phyloP scores from a whole-genome alignment of 1,140 invertebrate species.

The Eufriesea mexicana region DNA sequence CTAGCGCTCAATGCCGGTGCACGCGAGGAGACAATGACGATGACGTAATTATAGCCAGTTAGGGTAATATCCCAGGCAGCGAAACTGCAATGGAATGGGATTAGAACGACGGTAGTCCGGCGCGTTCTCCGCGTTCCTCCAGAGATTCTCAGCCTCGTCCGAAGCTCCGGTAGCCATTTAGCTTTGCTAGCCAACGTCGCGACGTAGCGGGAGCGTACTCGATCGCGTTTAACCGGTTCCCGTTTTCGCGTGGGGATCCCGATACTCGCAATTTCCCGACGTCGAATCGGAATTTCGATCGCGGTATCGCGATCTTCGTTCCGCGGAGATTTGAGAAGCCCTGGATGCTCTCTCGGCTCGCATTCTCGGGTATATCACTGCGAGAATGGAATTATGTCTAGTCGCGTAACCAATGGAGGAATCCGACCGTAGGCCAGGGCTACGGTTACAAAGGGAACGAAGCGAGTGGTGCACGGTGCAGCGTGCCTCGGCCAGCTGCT shows the following conservation, averaged over 20 bases:
- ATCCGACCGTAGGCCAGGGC: slow-evolving; percentile 33
- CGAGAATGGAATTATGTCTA: slow-evolving; percentile 43
- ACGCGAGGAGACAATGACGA: slow-evolving; percentile 75
- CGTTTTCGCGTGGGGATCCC: too few relatives aligned
- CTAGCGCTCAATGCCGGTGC: slow-evolving; percentile 66
- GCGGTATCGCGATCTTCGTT: too few relatives aligned
- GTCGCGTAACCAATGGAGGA: slow-evolving; percentile 30
- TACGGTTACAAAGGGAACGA: slow-evolving; percentile 34
- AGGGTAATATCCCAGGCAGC: slow-evolving; percentile 75
- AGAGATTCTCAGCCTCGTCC: neutral
- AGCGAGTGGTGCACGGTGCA: neutral
- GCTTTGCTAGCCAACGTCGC: neutral
- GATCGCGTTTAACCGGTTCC: too few relatives aligned
- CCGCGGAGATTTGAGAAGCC: slow-evolving; percentile 24
- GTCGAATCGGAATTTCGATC: neutral
- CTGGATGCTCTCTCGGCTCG: slow-evolving; percentile 45
- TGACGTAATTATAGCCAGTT: slow-evolving; percentile 78
- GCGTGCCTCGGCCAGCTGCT: slow-evolving; percentile 20
- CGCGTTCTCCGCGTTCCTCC: neutral
- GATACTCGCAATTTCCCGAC: too few relatives aligned
- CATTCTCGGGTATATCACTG: slow-evolving; percentile 55
- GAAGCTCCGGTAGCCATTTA: neutral
- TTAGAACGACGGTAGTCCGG: slow-evolving; percentile 50
- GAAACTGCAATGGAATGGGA: slow-evolving; percentile 70
- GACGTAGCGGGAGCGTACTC: too few relatives aligned